Conservation (phyloP, 2,888 invertebrate species). For the Thereva nobilitata region DNA sequence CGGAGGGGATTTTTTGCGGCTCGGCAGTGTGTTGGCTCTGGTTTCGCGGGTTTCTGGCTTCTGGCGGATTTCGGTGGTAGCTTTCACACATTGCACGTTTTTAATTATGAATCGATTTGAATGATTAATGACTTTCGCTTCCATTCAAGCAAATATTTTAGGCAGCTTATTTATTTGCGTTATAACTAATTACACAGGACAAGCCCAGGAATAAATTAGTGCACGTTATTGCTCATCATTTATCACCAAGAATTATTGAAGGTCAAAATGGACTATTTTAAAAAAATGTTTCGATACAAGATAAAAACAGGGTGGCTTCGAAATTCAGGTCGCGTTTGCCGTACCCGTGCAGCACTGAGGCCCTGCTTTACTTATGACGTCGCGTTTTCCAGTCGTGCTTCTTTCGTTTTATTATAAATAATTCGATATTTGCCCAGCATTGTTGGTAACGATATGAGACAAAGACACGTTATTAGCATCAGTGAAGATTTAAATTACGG, state of each 20-base stretch:
- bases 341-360: too few relatives aligned
- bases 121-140: conserved; percentile 37
- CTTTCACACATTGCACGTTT: conserved; percentile 39
- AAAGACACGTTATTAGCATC: conserved; percentile 34
- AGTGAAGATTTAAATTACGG: conserved; percentile 30
- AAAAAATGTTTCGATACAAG: too few relatives aligned
- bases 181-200: conserved; percentile 32
- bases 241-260: too few relatives aligned
- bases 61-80: conserved; percentile 31
- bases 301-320: too few relatives aligned
- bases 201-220: conserved; percentile 10
- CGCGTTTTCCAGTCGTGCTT: not conserved
- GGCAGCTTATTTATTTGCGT: conserved; percentile 35
- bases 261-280: too few relatives aligned
- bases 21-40: conserved; percentile 15
- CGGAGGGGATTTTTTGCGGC: conserved; percentile 14
- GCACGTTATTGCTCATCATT: not conserved
- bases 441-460: conserved; percentile 30
- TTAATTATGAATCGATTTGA: conserved; percentile 40
- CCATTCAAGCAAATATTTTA: conserved; percentile 36
- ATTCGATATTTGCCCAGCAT: conserved; percentile 28
- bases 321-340: too few relatives aligned
- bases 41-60: conserved; percentile 21
- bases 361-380: too few relatives aligned
- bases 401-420: conserved; percentile 31